Conservation (phyloP, 2,113 vertebrate species). For the Okapia johnstoni region DNA sequence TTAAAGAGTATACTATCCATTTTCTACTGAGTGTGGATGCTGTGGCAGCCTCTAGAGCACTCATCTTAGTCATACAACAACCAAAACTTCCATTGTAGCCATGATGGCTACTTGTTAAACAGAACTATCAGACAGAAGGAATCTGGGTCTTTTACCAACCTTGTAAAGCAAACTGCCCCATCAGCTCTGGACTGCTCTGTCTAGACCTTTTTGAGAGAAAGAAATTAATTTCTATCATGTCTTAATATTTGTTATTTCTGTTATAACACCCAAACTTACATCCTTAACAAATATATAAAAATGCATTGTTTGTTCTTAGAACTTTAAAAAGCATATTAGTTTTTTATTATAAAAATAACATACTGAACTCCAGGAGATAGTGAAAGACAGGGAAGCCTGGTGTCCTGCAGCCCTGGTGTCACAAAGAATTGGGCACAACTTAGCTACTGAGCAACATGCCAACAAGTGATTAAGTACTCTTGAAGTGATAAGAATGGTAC, state of each 20-base stretch:
- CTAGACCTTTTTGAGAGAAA: background rate
- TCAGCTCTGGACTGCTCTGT: background rate
- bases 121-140: background rate
- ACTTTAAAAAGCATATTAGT: background rate
- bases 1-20: background rate
- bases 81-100: background rate
- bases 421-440: background rate
- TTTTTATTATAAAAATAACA: conserved; percentile 1
- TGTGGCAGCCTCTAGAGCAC: background rate
- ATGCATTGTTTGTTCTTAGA: background rate
- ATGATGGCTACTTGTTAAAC: background rate
- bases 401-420: background rate
- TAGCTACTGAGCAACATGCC: background rate
- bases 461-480: background rate
- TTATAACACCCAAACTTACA: background rate
- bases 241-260: conserved; percentile 13
- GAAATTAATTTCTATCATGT: background rate
- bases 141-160: background rate
- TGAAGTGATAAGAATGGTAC: background rate
- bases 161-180: background rate
- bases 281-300: background rate
- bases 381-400: background rate
- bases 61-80: background rate
- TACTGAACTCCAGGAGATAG: background rate
- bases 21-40: background rate